These are phyloP conservation scores for Glomeris maerens DNA, from an alignment of 1,140 invertebrate genomes.

Conservation along the genomic window DNA sequence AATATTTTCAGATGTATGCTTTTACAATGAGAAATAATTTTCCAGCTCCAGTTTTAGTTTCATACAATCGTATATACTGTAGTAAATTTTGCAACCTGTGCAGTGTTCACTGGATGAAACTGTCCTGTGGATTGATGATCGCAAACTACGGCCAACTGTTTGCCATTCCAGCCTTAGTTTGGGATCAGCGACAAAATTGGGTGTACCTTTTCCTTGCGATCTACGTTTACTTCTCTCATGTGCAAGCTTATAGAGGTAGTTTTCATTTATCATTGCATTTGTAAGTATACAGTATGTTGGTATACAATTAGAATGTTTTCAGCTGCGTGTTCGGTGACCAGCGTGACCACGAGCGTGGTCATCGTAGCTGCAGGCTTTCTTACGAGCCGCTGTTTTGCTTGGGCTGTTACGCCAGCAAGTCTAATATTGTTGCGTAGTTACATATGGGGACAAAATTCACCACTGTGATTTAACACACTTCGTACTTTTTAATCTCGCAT, in stretches of 20 bases:
- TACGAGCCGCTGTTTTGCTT: background rate
- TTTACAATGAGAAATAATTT: too few species aligned
- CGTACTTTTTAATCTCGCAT: too few species aligned
- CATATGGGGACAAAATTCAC: too few species aligned
- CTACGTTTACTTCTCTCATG: conserved; percentile 24
- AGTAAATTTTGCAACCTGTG: conserved; percentile 15
- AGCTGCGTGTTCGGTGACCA: background rate
- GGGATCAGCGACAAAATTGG: conserved; percentile 22
- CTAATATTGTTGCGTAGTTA: too few species aligned
- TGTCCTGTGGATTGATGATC: background rate
- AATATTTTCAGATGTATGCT: too few species aligned
- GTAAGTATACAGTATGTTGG: background rate
- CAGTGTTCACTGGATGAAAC: conserved; percentile 16
- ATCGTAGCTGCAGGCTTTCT: background rate
- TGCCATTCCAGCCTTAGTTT: conserved; percentile 24
- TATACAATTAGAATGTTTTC: background rate
- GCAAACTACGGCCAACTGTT: conserved; percentile 24
- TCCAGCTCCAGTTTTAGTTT: background rate
- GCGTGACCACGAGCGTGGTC: background rate
- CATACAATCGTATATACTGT: background rate
- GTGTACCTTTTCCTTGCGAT: conserved; percentile 21
- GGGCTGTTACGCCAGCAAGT: too few species aligned
- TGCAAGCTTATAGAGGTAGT: conserved; percentile 23
- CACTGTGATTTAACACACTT: too few species aligned
- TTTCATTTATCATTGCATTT: too few species aligned